phyloP scores from a whole-genome alignment of 1,140 invertebrate genomes.

The Tetramorium alpestre region DNA sequence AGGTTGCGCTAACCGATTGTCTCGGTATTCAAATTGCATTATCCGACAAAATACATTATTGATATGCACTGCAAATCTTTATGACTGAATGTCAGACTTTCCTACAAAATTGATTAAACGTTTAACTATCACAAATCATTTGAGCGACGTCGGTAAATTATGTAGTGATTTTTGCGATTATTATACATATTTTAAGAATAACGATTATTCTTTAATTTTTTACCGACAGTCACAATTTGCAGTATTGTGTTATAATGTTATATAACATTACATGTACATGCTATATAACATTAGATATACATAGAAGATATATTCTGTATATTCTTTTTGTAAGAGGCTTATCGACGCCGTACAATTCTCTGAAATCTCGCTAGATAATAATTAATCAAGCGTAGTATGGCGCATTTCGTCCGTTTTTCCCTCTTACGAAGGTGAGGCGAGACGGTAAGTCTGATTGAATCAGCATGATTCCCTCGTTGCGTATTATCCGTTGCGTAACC shows the following conservation, averaged over 20 bases:
- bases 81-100: not conserved
- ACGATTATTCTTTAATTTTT: not conserved
- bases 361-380: slow-evolving; percentile 58
- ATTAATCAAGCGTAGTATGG: slow-evolving; percentile 51
- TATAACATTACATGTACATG: not conserved
- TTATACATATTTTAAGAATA: not conserved
- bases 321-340: not conserved
- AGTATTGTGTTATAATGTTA: not conserved
- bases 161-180: not conserved
- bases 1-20: slow-evolving; percentile 8
- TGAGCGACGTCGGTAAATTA: not conserved
- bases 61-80: not conserved
- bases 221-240: not conserved
- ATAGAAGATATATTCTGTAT: not conserved
- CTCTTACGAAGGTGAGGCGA: slow-evolving; percentile 35
- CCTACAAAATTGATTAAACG: not conserved
- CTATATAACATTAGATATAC: not conserved
- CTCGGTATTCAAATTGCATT: not conserved
- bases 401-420: slow-evolving; percentile 40
- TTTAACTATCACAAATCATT: not conserved
- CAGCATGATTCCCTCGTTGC: slow-evolving; percentile 58
- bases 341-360: not conserved
- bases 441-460: slow-evolving; percentile 59
- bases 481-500: slow-evolving; percentile 68
- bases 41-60: slow-evolving; percentile 4